Conservation (phyloP, 2,113 vertebrate genomes). For the Vulpes lagopus region DNA sequence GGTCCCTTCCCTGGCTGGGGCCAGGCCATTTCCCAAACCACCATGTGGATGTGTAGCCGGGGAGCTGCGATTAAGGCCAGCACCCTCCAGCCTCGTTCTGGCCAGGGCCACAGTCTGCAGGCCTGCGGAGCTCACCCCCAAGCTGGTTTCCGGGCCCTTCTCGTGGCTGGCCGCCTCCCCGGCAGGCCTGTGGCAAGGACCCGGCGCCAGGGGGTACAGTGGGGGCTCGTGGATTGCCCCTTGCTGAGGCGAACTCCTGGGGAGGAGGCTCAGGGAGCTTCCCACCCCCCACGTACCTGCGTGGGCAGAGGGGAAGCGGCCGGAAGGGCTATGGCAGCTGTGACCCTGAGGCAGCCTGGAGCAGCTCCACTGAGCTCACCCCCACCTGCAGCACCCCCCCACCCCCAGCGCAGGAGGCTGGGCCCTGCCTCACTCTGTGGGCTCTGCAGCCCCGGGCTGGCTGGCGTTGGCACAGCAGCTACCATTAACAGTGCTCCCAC, state of each 20-base stretch:
- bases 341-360: too few species aligned
- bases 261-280: neutral
- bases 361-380: neutral
- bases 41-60: neutral
- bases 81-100: neutral
- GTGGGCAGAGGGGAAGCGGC: fast-evolving
- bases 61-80: neutral
- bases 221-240: neutral
- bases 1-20: neutral
- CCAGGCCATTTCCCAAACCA: neutral
- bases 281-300: neutral
- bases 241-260: neutral
- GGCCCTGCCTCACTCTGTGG: neutral
- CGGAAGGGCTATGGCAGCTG: neutral
- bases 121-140: neutral
- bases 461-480: neutral
- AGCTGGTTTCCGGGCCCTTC: neutral
- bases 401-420: too few species aligned
- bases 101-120: neutral
- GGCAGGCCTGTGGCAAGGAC: neutral
- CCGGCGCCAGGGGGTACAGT: neutral
- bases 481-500: neutral
- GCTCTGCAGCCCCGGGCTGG: neutral
- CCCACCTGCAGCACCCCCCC: neutral
- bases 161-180: neutral